phyloP scores from a whole-genome alignment of 2,797 vertebrate genomes.

The Novumbra hubbsi region DNA sequence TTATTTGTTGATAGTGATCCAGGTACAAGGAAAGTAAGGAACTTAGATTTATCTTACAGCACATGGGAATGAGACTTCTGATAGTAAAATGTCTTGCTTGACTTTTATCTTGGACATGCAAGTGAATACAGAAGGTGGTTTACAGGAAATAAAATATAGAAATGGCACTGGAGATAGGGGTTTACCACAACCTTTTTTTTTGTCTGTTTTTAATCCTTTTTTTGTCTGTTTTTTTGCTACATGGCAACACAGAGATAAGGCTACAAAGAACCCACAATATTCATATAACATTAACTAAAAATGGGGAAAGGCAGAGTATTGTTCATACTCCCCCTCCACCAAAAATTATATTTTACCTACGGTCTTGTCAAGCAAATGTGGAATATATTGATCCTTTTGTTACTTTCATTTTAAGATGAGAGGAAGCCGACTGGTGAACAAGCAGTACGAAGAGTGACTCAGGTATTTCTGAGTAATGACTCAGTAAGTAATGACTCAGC shows the following conservation, averaged over 20 bases:
- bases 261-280: slow-evolving; percentile 78
- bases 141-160: slow-evolving; percentile 62
- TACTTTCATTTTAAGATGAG: slow-evolving; percentile 57
- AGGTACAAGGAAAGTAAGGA: slow-evolving; percentile 77
- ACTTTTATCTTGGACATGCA: slow-evolving; percentile 71
- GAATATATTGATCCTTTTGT: slow-evolving; percentile 49
- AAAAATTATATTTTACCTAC: slow-evolving; percentile 51
- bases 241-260: slow-evolving; percentile 76
- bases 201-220: slow-evolving; percentile 66
- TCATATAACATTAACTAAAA: slow-evolving; percentile 67
- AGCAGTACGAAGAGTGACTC: slow-evolving; percentile 70
- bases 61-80: slow-evolving; percentile 68
- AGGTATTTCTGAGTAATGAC: slow-evolving; percentile 27
- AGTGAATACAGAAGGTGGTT: slow-evolving; percentile 67
- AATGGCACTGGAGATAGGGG: slow-evolving; percentile 55
- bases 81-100: slow-evolving; percentile 66
- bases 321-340: slow-evolving; percentile 49
- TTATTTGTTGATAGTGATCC: slow-evolving; percentile 76
- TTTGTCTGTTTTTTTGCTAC: slow-evolving; percentile 66
- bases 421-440: slow-evolving; percentile 71
- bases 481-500: slow-evolving; percentile 50
- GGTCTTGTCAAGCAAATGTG: slow-evolving; percentile 57
- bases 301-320: slow-evolving; percentile 63
- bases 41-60: slow-evolving; percentile 73
- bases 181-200: slow-evolving; percentile 67